Evolutionary conservation across 2,797 vertebrate species (phyloP).

Genomic region (Monodelphis domestica): DNA sequence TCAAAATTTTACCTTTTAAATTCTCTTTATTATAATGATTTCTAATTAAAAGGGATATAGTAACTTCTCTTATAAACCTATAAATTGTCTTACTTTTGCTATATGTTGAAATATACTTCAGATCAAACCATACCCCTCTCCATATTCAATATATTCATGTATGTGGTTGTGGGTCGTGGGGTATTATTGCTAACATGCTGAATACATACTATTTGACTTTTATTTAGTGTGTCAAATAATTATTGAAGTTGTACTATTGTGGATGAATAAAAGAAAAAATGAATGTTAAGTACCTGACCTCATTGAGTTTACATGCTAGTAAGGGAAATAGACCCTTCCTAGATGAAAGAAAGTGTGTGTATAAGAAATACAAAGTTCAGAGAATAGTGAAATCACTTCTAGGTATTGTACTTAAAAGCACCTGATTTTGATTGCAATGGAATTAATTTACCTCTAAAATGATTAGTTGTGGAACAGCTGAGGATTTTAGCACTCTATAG

Average conservation of each 20-base stretch:
- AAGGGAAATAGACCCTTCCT: neutral
- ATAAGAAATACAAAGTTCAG: neutral
- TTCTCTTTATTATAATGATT: conserved; percentile 12
- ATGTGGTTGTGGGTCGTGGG: neutral
- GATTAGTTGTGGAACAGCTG: neutral
- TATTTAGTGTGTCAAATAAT: neutral
- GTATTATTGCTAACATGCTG: neutral
- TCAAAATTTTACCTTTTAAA: neutral
- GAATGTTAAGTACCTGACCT: neutral
- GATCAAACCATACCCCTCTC: neutral
- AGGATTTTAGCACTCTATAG: neutral
- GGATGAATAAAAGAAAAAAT: neutral
- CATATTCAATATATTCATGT: neutral
- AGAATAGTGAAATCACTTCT: neutral
- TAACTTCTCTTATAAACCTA: neutral
- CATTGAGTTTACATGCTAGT: neutral
- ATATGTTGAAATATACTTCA: neutral
- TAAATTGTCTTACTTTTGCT: neutral
- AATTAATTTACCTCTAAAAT: conserved; percentile 29
- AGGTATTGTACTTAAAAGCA: neutral
- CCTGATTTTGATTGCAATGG: conserved; percentile 8
- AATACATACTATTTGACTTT: neutral
- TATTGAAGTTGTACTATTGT: neutral
- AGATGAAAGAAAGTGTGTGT: neutral
- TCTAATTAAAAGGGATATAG: conserved; percentile 28